Evolutionary conservation across 2,797 vertebrate species (phyloP).

Genomic region (Nasua narica): DNA sequence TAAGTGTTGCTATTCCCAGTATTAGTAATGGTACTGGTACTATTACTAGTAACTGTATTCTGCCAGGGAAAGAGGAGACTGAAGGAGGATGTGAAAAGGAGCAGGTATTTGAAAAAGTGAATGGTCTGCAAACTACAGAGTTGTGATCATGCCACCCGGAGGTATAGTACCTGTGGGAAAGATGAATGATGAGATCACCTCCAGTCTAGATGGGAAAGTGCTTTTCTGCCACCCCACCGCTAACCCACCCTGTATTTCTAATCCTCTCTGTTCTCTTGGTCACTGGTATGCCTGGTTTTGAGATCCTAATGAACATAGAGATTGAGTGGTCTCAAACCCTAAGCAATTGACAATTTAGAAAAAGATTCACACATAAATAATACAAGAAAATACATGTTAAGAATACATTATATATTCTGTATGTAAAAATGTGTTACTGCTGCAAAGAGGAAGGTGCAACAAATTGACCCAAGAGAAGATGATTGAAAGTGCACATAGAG

Average conservation of each 20-base stretch:
- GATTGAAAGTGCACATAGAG: neutral
- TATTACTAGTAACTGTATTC: neutral
- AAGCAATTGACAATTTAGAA: neutral
- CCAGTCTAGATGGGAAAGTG: accelerated
- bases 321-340: neutral
- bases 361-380: neutral
- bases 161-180: neutral
- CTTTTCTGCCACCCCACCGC: neutral
- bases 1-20: neutral
- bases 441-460: neutral
- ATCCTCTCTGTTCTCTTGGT: neutral
- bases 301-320: neutral
- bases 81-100: neutral
- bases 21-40: neutral
- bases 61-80: neutral
- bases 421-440: neutral
- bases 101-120: neutral
- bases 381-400: neutral
- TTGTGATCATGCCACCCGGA: neutral
- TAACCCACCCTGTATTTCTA: neutral
- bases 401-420: neutral
- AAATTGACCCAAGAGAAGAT: neutral
- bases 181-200: neutral
- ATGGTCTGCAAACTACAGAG: neutral
- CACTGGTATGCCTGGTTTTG: neutral